Conservation (phyloP, 2,797 vertebrate species). For the Platyrinchus mystaceus region DNA sequence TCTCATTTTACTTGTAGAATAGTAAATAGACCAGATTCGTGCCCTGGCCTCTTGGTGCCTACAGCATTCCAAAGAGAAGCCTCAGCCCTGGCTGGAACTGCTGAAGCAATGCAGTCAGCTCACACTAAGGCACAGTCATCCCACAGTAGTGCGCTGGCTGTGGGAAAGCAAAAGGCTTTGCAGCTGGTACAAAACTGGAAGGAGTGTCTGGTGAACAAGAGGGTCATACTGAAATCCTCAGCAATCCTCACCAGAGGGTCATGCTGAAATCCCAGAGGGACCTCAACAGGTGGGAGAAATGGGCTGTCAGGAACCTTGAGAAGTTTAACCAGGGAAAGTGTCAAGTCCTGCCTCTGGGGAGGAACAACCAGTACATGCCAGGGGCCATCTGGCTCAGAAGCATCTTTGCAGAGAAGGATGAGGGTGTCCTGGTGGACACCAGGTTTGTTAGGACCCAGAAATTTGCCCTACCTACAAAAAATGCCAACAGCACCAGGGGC, state of each 20-base stretch:
- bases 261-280: not conserved
- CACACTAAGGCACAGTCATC: fast-evolving
- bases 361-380: not conserved
- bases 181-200: not conserved
- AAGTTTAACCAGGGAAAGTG: not conserved
- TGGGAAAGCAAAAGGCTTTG: not conserved
- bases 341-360: not conserved
- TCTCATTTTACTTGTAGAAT: not conserved
- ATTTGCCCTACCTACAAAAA: not conserved
- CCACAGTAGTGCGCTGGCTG: fast-evolving
- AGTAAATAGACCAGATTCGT: not conserved
- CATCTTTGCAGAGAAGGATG: not conserved
- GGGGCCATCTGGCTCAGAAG: fast-evolving
- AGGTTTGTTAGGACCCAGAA: not conserved
- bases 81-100: not conserved
- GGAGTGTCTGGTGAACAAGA: not conserved
- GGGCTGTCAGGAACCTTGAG: fast-evolving
- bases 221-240: too few species aligned
- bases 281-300: not conserved
- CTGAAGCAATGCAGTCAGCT: not conserved
- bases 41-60: not conserved
- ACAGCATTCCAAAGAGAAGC: not conserved
- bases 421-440: not conserved
- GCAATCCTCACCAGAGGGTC: fast-evolving
- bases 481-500: not conserved